Evolutionary conservation across 2,888 invertebrate genomes (phyloP).

Genomic region (Perdita meconis): DNA sequence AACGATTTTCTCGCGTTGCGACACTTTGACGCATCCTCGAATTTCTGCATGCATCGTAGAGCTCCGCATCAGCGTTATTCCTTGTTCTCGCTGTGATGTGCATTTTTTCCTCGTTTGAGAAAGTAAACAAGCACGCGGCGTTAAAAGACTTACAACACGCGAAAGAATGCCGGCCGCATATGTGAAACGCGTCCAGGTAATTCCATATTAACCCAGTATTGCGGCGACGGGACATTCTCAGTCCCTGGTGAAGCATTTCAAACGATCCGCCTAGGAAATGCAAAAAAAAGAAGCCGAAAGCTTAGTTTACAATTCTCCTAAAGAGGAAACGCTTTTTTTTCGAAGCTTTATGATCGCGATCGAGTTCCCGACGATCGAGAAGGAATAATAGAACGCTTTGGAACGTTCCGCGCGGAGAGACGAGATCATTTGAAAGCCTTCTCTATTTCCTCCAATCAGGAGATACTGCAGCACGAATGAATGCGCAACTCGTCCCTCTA

Average conservation of each 20-base stretch:
- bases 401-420: slow-evolving; percentile 63
- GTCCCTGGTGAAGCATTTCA: slow-evolving; percentile 24
- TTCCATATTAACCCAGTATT: slow-evolving; percentile 53
- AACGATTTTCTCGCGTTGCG: slow-evolving; percentile 22
- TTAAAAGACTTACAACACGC: slow-evolving; percentile 47
- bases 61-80: slow-evolving; percentile 39
- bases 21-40: slow-evolving; percentile 38
- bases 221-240: slow-evolving; percentile 13
- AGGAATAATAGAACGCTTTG: slow-evolving; percentile 48
- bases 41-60: slow-evolving; percentile 40
- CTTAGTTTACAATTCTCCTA: background rate
- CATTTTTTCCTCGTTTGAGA: slow-evolving; percentile 22
- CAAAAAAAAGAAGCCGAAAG: background rate
- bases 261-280: slow-evolving; percentile 14
- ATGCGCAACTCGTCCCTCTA: slow-evolving; percentile 68
- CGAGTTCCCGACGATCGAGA: background rate
- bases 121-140: slow-evolving; percentile 41
- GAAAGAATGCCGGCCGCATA: slow-evolving; percentile 48
- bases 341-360: background rate
- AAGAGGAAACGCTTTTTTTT: background rate
- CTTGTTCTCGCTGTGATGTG: slow-evolving; percentile 12
- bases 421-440: slow-evolving; percentile 71
- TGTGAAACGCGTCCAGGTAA: slow-evolving; percentile 32
- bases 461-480: slow-evolving; percentile 81
- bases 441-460: slow-evolving; percentile 79